Percentiles rank a stretch among this genome's conserved stretches.
Conservation (phyloP, 2,888 invertebrate species). For the Synergus japonicus region DNA sequence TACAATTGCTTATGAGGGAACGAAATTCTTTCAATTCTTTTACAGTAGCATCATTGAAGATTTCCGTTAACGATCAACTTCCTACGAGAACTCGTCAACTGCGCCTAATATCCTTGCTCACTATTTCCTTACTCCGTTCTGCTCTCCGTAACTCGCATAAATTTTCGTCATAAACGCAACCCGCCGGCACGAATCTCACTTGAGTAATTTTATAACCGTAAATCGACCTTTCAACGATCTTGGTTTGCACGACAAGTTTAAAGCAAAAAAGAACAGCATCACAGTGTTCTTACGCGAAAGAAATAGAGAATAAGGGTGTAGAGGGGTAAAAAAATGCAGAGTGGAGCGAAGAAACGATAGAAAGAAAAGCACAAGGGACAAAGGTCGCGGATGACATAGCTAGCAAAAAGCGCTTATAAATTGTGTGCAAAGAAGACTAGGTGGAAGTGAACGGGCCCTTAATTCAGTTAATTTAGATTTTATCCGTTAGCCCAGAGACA, state of each 20-base stretch:
- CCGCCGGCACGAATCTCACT: slow-evolving; percentile 69
- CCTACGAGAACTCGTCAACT: slow-evolving; percentile 10
- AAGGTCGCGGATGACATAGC: slow-evolving; percentile 42
- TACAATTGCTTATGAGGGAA: neutral
- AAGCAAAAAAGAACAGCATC: slow-evolving; percentile 44
- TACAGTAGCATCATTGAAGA: slow-evolving; percentile 1
- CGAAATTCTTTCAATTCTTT: neutral
- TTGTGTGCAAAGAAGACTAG: slow-evolving; percentile 72
- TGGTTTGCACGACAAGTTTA: slow-evolving; percentile 48
- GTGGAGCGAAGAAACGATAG: slow-evolving; percentile 32
- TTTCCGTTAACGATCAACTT: neutral
- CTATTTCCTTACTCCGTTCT: slow-evolving; percentile 38
- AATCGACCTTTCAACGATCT: slow-evolving; percentile 75
- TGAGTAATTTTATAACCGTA: slow-evolving; percentile 75
- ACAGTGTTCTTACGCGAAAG: slow-evolving; percentile 43
- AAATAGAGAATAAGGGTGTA: slow-evolving; percentile 45
- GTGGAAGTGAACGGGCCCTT: slow-evolving; percentile 71
- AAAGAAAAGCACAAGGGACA: slow-evolving; percentile 47
- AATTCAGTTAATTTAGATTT: slow-evolving; percentile 78
- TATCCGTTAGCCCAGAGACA: slow-evolving; percentile 73
- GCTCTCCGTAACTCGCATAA: slow-evolving; percentile 56
- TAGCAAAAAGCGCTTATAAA: slow-evolving; percentile 70
- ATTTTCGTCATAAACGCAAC: slow-evolving; percentile 62
- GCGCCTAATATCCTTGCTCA: neutral
- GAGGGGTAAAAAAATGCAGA: slow-evolving; percentile 50